Conservation (phyloP, 1,140 invertebrate species). For the Hylyphantes graminicola region DNA sequence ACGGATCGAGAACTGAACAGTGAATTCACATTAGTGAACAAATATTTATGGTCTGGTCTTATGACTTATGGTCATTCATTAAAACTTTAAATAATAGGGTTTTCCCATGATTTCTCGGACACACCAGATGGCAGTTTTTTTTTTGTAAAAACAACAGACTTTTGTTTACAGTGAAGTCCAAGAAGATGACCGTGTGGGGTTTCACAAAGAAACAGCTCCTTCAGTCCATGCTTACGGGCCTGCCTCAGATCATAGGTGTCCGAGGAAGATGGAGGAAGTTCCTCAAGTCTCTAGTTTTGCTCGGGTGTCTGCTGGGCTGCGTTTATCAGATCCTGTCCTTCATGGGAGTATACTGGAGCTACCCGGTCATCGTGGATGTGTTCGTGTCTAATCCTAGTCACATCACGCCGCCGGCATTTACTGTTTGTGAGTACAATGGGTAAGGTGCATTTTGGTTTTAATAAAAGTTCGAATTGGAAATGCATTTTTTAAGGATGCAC, state of each 20-base stretch:
- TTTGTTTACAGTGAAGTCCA: too few species aligned
- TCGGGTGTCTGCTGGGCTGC: conserved; percentile 24
- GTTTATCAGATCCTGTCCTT: conserved; percentile 14
- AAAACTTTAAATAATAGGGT: too few species aligned
- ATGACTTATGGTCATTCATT: too few species aligned
- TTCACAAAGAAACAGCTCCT: conserved; percentile 12
- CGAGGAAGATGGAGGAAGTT: conserved; percentile 8
- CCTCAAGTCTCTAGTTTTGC: conserved; percentile 16
- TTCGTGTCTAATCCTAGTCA: conserved; percentile 13
- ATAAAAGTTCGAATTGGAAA: background rate
- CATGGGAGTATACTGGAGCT: conserved; percentile 44
- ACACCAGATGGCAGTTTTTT: too few species aligned
- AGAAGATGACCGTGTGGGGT: conserved; percentile 2
- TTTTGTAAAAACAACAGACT: too few species aligned
- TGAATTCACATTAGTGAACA: too few species aligned
- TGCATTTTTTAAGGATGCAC: background rate
- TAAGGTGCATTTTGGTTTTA: background rate
- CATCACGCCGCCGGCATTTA: conserved; percentile 17
- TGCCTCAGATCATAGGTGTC: conserved; percentile 37
- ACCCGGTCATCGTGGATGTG: conserved; percentile 44
- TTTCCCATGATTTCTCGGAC: too few species aligned
- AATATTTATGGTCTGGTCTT: too few species aligned
- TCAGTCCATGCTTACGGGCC: conserved; percentile 8
- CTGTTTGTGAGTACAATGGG: conserved; percentile 37
- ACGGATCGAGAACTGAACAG: too few species aligned